Percentiles rank a stretch among this genome's conserved stretches.
These are phyloP conservation scores for Sisor rabdophorus DNA, from an alignment of 2,113 vertebrate genomes.

Conservation along the genomic window DNA sequence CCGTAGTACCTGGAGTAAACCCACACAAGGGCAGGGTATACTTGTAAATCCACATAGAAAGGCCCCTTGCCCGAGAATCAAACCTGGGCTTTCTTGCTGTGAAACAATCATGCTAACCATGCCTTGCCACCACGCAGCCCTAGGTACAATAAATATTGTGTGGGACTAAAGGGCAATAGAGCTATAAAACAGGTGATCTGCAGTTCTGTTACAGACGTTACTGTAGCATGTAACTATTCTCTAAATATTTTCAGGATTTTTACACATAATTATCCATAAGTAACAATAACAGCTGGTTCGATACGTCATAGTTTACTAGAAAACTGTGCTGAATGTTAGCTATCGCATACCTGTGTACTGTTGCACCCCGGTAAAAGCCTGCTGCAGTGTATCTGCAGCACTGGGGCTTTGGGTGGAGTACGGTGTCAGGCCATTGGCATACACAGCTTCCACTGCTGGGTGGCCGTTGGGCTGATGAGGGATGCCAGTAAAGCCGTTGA, in stretches of 20 bases:
- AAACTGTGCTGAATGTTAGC: neutral
- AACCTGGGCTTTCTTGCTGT: no score
- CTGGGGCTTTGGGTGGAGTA: constrained; percentile 96
- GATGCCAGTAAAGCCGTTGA: constrained; percentile 90
- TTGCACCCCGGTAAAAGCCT: constrained; percentile 93
- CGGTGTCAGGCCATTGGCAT: constrained; percentile 89
- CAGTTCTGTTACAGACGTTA: neutral
- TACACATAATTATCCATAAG: neutral
- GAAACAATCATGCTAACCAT: no score
- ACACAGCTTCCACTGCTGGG: constrained; percentile 87
- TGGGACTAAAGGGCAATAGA: neutral
- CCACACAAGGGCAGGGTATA: no score
- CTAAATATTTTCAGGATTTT: neutral
- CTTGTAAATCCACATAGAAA: no score
- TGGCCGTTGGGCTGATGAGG: constrained; percentile 89
- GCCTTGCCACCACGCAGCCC: no score
- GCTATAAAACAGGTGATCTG: neutral
- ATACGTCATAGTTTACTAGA: neutral
- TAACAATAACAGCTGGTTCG: no score
- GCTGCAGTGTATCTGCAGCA: constrained; percentile 90
- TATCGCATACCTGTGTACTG: constrained; percentile 95
- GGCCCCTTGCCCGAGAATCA: no score
- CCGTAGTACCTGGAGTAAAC: no score
- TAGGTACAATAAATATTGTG: no score
- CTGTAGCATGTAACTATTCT: no score